phyloP scores from a whole-genome alignment of 2,797 vertebrate genomes.

The Sebastes taczanowskii region DNA sequence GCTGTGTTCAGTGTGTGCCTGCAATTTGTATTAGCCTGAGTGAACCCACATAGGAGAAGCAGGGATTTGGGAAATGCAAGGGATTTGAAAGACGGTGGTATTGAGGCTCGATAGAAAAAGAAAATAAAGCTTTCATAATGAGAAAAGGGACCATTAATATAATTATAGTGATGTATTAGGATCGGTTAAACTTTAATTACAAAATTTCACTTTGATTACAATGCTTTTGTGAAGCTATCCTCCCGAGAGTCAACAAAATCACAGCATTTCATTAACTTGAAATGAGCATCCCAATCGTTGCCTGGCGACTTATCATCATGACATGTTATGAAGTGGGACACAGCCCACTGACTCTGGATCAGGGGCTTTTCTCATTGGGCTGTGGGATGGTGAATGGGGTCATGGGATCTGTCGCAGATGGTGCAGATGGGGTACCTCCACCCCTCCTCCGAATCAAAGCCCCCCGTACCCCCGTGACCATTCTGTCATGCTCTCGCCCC shows the following conservation, averaged over 20 bases:
- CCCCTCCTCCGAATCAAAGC: constrained; percentile 30
- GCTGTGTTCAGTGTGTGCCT: constrained; percentile 2
- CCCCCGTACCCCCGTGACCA: not conserved
- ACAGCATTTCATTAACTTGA: constrained; percentile 41
- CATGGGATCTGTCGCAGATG: constrained; percentile 78
- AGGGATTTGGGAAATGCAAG: constrained; percentile 40
- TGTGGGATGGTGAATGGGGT: constrained; percentile 65
- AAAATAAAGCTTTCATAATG: constrained; percentile 17
- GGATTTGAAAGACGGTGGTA: constrained; percentile 31
- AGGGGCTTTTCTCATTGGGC: constrained; percentile 41
- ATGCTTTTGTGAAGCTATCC: constrained; percentile 24
- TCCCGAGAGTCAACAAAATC: constrained; percentile 45
- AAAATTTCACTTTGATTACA: constrained; percentile 32
- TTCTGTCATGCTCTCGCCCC: constrained; percentile 15
- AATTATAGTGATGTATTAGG: constrained; percentile 11
- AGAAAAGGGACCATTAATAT: not conserved
- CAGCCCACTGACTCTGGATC: constrained; percentile 49
- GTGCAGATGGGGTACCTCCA: constrained; percentile 62
- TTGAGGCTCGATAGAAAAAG: constrained; percentile 3
- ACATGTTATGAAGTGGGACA: constrained; percentile 63
- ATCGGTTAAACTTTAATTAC: constrained; percentile 42
- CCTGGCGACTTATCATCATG: constrained; percentile 51
- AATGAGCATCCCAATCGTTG: constrained; percentile 65
- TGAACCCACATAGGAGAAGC: constrained; percentile 22
- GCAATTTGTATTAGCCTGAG: constrained; percentile 44